A percentile compares a stretch with the other conserved stretches of the same genome.
Evolutionary conservation across 2,113 vertebrate genomes (phyloP).

Genomic region (Nansenia antarctica): DNA sequence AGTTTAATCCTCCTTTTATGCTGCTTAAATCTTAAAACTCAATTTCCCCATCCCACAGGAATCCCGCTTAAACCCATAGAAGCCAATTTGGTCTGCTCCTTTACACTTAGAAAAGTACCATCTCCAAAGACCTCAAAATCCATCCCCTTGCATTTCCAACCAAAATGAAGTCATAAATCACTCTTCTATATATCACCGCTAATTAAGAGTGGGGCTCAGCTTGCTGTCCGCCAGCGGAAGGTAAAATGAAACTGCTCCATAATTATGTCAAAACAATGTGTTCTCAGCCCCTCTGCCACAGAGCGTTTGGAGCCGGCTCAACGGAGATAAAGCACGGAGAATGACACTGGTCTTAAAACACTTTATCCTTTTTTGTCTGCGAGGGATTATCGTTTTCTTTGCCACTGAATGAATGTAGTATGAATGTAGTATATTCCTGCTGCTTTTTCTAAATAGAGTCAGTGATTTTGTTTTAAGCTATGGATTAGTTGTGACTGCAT

Average conservation of each 20-base stretch:
- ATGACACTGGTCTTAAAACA: constrained; percentile 46
- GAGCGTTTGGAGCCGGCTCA: constrained; percentile 31
- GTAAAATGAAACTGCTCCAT: constrained; percentile 57
- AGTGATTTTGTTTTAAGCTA: constrained; percentile 13
- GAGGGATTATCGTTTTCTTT: constrained; percentile 49
- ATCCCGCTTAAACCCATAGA: constrained; percentile 53
- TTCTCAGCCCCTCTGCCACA: constrained; percentile 44
- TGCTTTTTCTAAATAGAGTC: not conserved
- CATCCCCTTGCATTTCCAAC: constrained; percentile 51
- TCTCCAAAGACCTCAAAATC: constrained; percentile 69
- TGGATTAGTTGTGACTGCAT: not conserved
- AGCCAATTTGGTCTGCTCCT: constrained; percentile 56
- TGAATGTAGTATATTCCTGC: constrained; percentile 5
- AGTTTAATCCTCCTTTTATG: constrained; percentile 65
- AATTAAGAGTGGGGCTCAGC: constrained; percentile 68
- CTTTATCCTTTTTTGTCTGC: constrained; percentile 44
- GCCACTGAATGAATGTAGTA: constrained; percentile 11
- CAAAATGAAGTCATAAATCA: constrained; percentile 67
- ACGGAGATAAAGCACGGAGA: constrained; percentile 44
- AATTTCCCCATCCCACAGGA: constrained; percentile 50
- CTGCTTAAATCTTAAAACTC: constrained; percentile 47
- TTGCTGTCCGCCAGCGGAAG: constrained; percentile 49
- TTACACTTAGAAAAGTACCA: constrained; percentile 56
- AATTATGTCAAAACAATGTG: constrained; percentile 72
- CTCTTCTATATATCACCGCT: constrained; percentile 64